Conservation (phyloP, 2,113 vertebrate genomes). For the Tamias sibiricus region DNA sequence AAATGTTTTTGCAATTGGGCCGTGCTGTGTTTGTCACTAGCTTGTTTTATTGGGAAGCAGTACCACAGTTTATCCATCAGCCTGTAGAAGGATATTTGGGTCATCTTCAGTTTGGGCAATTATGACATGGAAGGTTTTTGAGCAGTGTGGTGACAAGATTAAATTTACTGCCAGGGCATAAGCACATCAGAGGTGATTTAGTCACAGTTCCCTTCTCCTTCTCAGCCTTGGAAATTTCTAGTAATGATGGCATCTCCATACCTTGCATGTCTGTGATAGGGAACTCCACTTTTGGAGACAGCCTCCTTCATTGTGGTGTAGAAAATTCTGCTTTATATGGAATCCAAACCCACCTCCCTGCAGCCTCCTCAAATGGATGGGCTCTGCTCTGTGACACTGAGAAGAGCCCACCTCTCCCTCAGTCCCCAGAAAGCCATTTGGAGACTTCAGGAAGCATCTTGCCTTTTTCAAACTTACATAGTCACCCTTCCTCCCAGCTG, state of each 20-base stretch:
- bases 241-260: background rate
- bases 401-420: background rate
- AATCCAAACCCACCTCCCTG: background rate
- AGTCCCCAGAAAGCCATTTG: background rate
- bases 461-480: background rate
- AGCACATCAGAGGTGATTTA: background rate
- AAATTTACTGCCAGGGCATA: background rate
- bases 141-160: background rate
- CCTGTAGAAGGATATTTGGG: background rate
- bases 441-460: background rate
- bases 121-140: background rate
- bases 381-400: background rate
- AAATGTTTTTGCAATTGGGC: background rate
- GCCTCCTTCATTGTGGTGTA: background rate
- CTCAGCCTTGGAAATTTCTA: constrained; percentile 8
- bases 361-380: background rate
- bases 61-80: background rate
- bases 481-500: background rate
- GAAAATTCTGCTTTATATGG: background rate
- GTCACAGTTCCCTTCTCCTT: background rate
- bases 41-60: background rate
- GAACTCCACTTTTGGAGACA: background rate
- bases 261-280: background rate
- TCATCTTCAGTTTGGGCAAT: background rate
- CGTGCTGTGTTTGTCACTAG: background rate